Percentiles rank a stretch among this genome's conserved stretches.
Evolutionary conservation across 2,888 invertebrate species (phyloP).

Genomic region (Tipula helvola): DNA sequence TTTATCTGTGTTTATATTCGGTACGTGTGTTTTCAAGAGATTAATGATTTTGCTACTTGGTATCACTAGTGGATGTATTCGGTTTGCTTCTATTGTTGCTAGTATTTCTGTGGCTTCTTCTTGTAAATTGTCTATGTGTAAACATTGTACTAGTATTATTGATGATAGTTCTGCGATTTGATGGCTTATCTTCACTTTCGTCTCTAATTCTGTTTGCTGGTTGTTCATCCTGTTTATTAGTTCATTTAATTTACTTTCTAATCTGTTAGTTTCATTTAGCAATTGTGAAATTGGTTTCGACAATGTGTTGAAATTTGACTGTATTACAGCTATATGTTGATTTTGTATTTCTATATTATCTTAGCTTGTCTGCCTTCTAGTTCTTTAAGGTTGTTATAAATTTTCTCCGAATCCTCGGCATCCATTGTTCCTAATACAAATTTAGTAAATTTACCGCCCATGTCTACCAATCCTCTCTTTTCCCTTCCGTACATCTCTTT

Average conservation of each 20-base stretch:
- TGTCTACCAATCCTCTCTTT: too few relatives aligned
- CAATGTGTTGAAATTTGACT: neutral
- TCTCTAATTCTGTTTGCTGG: neutral
- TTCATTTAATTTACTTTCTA: neutral
- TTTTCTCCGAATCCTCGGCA: neutral
- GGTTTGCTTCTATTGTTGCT: neutral
- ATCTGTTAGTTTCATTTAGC: neutral
- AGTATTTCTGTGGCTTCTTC: neutral
- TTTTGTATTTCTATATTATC: neutral
- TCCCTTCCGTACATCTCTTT: too few relatives aligned
- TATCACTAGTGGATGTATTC: too few relatives aligned
- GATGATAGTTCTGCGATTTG: neutral
- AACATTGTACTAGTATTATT: neutral
- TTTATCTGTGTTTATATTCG: neutral
- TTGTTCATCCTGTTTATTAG: neutral
- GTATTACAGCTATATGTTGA: neutral
- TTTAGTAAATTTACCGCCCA: neutral
- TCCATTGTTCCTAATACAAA: neutral
- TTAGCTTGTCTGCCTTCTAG: neutral
- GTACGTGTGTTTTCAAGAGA: neutral
- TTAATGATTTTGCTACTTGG: neutral
- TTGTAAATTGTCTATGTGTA: neutral
- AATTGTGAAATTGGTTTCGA: neutral
- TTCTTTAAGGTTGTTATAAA: neutral
- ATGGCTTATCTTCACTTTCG: too few relatives aligned